Evolutionary conservation across 1,140 invertebrate genomes (phyloP).

Genomic region (Hormaphis cornu): DNA sequence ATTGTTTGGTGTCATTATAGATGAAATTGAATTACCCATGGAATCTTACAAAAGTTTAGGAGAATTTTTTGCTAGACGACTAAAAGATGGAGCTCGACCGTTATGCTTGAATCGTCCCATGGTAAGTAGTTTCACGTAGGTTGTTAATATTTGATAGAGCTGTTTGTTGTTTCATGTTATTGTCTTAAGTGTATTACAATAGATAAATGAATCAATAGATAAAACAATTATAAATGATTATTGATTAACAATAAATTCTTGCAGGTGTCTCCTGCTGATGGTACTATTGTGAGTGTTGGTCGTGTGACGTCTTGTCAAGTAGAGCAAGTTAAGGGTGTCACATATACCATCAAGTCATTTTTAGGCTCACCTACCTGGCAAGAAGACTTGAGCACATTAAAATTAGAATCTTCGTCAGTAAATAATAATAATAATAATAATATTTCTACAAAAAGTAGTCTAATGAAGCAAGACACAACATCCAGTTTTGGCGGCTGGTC

Average conservation of each 20-base stretch:
- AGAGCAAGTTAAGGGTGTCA: constrained; percentile 87
- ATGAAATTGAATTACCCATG: constrained; percentile 79
- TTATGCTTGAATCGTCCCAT: constrained; percentile 61
- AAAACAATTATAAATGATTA: constrained; percentile 34
- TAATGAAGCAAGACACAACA: constrained; percentile 12
- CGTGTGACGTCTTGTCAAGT: constrained; percentile 70
- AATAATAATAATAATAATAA: background rate
- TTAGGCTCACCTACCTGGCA: constrained; percentile 52
- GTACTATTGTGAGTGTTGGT: constrained; percentile 84
- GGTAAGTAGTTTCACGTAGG: constrained; percentile 44
- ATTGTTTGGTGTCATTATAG: constrained; percentile 77
- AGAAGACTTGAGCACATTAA: background rate
- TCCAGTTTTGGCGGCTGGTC: constrained; percentile 18
- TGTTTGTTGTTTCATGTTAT: constrained; percentile 75
- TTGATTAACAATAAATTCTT: constrained; percentile 12
- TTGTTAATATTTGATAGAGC: constrained; percentile 40
- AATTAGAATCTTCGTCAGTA: constrained; percentile 3
- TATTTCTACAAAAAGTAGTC: background rate
- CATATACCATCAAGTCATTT: constrained; percentile 85
- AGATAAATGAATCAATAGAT: background rate
- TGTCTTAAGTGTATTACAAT: constrained; percentile 68
- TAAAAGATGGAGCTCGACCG: constrained; percentile 67
- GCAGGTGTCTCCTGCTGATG: constrained; percentile 50
- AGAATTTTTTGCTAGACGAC: constrained; percentile 80
- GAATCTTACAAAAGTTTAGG: constrained; percentile 71